phyloP scores from a whole-genome alignment of 2,113 vertebrate genomes.

The Malurus elegans region DNA sequence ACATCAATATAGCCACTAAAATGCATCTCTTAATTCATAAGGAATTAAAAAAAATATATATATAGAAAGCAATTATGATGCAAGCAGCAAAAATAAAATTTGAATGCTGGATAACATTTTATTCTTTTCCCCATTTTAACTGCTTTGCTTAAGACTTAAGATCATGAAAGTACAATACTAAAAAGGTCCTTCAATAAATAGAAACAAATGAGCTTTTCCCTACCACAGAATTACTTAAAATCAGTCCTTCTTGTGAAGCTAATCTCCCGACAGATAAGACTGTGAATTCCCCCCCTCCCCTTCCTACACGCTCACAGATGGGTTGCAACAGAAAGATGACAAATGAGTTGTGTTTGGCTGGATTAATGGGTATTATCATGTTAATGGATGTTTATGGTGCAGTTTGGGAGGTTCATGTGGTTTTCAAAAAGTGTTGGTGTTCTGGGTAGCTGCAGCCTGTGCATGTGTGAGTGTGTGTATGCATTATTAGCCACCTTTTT shows the following conservation, averaged over 20 bases:
- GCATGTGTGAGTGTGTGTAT: neutral
- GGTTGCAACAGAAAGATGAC: constrained; percentile 75
- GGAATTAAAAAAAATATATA: neutral
- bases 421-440: constrained; percentile 63
- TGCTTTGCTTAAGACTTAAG: constrained; percentile 60
- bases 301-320: constrained; percentile 69
- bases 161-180: constrained; percentile 68
- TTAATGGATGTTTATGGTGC: constrained; percentile 79
- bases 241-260: constrained; percentile 72
- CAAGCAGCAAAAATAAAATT: neutral
- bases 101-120: constrained; percentile 20
- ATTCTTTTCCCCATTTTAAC: constrained; percentile 33
- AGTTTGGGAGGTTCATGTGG: constrained; percentile 71
- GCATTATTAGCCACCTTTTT: constrained; percentile 48
- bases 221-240: constrained; percentile 70
- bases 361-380: constrained; percentile 83
- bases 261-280: constrained; percentile 74
- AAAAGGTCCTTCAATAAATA: constrained; percentile 73
- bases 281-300: constrained; percentile 61
- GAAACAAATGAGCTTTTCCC: constrained; percentile 74
- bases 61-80: neutral
- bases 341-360: constrained; percentile 80
- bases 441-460: constrained; percentile 35
- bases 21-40: neutral
- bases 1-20: neutral